Percentiles rank a stretch among this genome's conserved stretches.
These are phyloP conservation scores for Flabesymbios commensalis DNA, from an alignment of 2,888 invertebrate species.

Conservation along the genomic window DNA sequence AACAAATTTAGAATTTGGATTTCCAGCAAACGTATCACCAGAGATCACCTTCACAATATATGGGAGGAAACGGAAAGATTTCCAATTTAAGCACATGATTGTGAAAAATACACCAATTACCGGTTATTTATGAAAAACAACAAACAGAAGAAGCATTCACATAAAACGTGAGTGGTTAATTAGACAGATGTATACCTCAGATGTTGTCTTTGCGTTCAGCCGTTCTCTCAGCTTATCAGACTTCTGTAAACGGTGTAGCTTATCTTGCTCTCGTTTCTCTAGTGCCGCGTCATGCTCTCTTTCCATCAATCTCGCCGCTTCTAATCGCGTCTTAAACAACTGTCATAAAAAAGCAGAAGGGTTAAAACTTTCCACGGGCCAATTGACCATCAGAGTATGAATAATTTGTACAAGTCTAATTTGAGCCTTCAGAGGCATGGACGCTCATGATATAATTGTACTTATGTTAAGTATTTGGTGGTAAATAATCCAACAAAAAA, in stretches of 20 bases:
- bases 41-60: too few relatives aligned
- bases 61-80: too few relatives aligned
- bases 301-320: constrained; percentile 34
- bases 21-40: too few relatives aligned
- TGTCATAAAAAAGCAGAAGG: constrained; percentile 3
- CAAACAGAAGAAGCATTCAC: too few relatives aligned
- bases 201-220: too few relatives aligned
- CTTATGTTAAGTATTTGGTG: background rate
- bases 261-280: constrained; percentile 19
- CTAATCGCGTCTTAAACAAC: constrained; percentile 32
- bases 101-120: too few relatives aligned
- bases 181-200: too few relatives aligned
- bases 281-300: constrained; percentile 37
- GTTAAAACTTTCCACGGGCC: background rate
- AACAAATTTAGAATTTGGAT: too few relatives aligned
- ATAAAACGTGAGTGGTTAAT: too few relatives aligned
- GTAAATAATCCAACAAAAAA: background rate
- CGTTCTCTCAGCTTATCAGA: background rate
- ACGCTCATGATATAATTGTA: background rate
- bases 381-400: background rate
- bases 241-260: too few relatives aligned
- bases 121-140: too few relatives aligned
- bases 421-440: background rate
- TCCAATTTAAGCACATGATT: too few relatives aligned
- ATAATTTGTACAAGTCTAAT: background rate